phyloP scores from a whole-genome alignment of 37 sponge, comb jelly and placozoan species.

The Diacarnus erythraeanus region DNA sequence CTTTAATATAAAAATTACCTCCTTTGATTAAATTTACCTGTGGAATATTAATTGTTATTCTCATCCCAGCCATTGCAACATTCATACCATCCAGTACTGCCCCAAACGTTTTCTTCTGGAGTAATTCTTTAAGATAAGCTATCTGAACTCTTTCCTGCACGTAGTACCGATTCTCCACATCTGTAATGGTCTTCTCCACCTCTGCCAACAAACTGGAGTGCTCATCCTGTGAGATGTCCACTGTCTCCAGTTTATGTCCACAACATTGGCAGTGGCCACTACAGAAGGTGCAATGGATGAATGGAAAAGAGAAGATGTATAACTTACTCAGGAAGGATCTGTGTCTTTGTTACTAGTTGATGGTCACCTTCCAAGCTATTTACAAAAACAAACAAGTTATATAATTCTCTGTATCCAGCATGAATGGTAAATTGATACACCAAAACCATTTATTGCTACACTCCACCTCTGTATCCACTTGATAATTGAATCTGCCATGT shows the following conservation, averaged over 20 bases:
- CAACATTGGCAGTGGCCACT: slow-evolving; percentile 2
- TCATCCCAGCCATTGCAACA: too few species aligned
- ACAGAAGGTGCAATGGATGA: background rate
- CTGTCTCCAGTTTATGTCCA: background rate
- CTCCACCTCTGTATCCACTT: slow-evolving; percentile 2
- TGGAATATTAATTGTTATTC: too few species aligned
- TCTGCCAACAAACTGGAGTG: background rate
- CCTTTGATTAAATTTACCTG: too few species aligned
- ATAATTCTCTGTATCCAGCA: too few species aligned
- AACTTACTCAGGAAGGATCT: background rate
- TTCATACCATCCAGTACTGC: slow-evolving; percentile 26
- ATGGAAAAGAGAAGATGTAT: background rate
- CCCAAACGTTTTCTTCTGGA: background rate
- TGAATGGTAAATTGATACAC: too few species aligned
- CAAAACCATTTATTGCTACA: background rate
- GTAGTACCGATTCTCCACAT: background rate
- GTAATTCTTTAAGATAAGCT: background rate
- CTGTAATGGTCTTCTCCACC: background rate
- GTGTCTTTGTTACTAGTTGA: background rate
- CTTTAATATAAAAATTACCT: too few species aligned
- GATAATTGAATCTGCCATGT: background rate
- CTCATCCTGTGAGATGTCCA: background rate
- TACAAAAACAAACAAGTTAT: background rate
- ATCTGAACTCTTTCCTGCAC: too few species aligned
- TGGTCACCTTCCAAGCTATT: background rate